Evolutionary conservation across 2,797 vertebrate species (phyloP).

Genomic region (Borostomias antarcticus): DNA sequence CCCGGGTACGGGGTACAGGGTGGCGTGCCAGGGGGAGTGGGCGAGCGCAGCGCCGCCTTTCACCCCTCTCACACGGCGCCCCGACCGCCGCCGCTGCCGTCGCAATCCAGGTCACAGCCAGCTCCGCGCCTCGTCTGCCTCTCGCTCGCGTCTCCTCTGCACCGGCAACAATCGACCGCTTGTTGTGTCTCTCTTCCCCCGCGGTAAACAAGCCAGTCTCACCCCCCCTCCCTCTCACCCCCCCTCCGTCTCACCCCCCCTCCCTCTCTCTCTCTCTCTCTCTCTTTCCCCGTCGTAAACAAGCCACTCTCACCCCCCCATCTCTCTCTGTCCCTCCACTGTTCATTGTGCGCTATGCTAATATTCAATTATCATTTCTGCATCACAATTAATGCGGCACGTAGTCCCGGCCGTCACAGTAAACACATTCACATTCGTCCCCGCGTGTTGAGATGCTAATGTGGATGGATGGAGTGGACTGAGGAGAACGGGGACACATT

Average conservation of each 20-base stretch:
- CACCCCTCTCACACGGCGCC: background rate
- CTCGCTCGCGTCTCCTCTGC: slow-evolving; percentile 4
- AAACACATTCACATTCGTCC: slow-evolving; percentile 52
- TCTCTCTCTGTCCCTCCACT: slow-evolving; percentile 40
- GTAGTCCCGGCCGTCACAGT: slow-evolving; percentile 41
- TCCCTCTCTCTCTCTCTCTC: background rate
- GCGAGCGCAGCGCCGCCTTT: slow-evolving; percentile 17
- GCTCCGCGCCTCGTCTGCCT: slow-evolving; percentile 13
- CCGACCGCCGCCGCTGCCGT: background rate
- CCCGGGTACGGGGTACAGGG: background rate
- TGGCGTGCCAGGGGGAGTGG: slow-evolving; percentile 11
- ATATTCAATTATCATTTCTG: slow-evolving; percentile 48
- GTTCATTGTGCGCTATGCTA: slow-evolving; percentile 46
- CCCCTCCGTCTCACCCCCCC: slow-evolving; percentile 26
- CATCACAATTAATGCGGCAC: slow-evolving; percentile 53
- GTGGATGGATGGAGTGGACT: slow-evolving; percentile 27
- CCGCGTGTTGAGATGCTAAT: slow-evolving; percentile 50
- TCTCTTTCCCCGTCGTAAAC: slow-evolving; percentile 1
- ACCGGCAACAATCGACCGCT: slow-evolving; percentile 44
- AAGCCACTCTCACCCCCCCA: slow-evolving; percentile 5
- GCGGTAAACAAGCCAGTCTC: slow-evolving; percentile 1
- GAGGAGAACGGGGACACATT: slow-evolving; percentile 21
- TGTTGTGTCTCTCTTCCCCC: slow-evolving; percentile 41
- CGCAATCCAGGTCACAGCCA: slow-evolving; percentile 36
- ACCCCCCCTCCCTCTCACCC: background rate